Evolutionary conservation across 2,888 invertebrate species (phyloP).

Genomic region (Chromoteleia sp.): DNA sequence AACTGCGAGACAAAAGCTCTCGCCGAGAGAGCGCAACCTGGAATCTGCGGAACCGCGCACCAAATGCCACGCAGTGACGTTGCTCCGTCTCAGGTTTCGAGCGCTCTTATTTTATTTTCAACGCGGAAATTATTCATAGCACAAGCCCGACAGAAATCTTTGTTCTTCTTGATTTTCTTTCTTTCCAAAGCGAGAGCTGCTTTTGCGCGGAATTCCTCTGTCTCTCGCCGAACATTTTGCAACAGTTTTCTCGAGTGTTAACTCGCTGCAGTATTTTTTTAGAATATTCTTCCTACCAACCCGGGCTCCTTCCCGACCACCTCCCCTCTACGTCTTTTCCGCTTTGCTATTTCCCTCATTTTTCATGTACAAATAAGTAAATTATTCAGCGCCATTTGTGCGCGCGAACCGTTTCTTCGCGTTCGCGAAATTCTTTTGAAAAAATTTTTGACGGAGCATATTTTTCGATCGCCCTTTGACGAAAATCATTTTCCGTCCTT

Average conservation of each 20-base stretch:
- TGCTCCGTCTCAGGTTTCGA: constrained; percentile 49
- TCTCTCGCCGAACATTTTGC: constrained; percentile 26
- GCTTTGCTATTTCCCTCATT: not conserved
- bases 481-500: not conserved
- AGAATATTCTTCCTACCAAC: not conserved
- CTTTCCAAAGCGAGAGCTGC: constrained; percentile 33
- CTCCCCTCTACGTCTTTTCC: not conserved
- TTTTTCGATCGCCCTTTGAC: constrained; percentile 5
- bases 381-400: constrained; percentile 47
- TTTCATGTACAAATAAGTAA: constrained; percentile 48
- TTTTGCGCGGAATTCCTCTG: constrained; percentile 43
- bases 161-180: constrained; percentile 58
- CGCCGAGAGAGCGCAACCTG: constrained; percentile 15
- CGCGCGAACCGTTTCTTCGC: not conserved
- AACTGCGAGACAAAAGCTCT: constrained; percentile 46
- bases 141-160: constrained; percentile 59
- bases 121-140: constrained; percentile 59
- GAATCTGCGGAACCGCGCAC: constrained; percentile 48
- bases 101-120: constrained; percentile 50
- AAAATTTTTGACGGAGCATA: not conserved
- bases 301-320: not conserved
- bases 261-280: constrained; percentile 48
- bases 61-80: constrained; percentile 60
- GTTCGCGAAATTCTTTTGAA: constrained; percentile 2
- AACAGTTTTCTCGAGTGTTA: constrained; percentile 48